phyloP scores from a whole-genome alignment of 2,797 vertebrate genomes.

The Paedocypris micromegethes region DNA sequence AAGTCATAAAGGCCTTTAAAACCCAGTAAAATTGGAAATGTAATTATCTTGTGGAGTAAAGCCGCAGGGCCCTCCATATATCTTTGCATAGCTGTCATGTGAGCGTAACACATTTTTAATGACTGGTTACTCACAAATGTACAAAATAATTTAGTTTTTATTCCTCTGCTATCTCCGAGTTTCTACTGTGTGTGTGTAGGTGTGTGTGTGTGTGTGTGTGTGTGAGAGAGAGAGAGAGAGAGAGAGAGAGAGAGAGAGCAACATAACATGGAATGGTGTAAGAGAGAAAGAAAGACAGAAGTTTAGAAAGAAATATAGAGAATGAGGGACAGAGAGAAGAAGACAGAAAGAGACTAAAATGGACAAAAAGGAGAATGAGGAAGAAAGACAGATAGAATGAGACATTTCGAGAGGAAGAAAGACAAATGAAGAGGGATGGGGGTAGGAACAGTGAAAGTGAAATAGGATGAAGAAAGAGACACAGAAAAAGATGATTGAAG shows the following conservation, averaged over 20 bases:
- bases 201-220: conserved; percentile 46
- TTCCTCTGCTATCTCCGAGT: conserved; percentile 59
- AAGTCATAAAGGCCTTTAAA: conserved; percentile 98
- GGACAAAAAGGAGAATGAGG: neutral
- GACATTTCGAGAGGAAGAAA: no score
- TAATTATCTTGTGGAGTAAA: conserved; percentile 98
- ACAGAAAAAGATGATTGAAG: neutral
- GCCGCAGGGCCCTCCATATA: conserved; percentile 93
- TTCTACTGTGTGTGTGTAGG: conserved; percentile 32
- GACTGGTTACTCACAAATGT: conserved; percentile 88
- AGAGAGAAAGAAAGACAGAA: neutral
- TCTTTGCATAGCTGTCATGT: conserved; percentile 87
- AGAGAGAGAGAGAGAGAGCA: conserved; percentile 45
- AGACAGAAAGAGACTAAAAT: conserved; percentile 7
- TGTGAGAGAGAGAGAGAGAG: conserved; percentile 26
- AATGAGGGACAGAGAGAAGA: no score
- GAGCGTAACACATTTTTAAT: conserved; percentile 95
- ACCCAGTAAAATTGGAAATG: conserved; percentile 99
- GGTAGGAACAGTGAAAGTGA: no score
- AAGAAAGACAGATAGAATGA: conserved; percentile 3
- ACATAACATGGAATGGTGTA: conserved; percentile 5
- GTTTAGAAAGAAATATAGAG: no score
- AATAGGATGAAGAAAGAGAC: no score
- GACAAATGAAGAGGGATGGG: no score
- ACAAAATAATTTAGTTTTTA: conserved; percentile 80